A percentile compares a stretch with the other conserved stretches of the same genome.
Conservation (phyloP, 2,113 vertebrate genomes). For the Leucosticte australis region DNA sequence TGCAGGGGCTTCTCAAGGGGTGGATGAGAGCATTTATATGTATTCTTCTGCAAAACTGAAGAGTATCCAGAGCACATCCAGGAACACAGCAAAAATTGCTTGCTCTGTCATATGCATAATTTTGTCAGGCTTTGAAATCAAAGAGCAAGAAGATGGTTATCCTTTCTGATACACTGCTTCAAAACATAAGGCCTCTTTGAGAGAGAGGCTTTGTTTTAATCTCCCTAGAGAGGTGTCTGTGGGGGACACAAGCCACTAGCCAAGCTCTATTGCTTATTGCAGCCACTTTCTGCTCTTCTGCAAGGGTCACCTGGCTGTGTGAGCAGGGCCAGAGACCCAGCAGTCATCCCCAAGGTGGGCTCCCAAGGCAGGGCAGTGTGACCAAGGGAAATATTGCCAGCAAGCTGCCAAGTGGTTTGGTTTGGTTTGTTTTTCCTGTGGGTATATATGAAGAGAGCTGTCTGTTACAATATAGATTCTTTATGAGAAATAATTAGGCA, state of each 20-base stretch:
- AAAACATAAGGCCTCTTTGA: neutral
- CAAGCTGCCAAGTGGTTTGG: neutral
- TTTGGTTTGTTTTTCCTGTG: neutral
- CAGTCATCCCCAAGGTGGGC: neutral
- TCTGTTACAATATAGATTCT: neutral
- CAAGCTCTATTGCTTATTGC: neutral
- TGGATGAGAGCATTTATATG: neutral
- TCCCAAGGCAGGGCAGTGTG: neutral
- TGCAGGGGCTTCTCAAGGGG: neutral
- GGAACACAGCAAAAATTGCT: neutral
- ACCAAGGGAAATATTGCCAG: neutral
- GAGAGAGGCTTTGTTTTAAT: neutral
- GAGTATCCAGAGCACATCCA: neutral
- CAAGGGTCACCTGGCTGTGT: neutral
- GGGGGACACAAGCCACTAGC: neutral
- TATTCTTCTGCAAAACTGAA: neutral
- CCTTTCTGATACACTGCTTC: neutral
- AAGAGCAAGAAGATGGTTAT: neutral
- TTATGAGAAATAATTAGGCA: conserved; percentile 16
- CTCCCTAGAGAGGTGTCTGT: neutral
- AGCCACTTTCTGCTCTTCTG: neutral
- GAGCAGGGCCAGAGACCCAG: neutral
- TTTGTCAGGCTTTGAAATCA: neutral
- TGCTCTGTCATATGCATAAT: neutral
- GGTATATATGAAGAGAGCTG: neutral